Evolutionary conservation across 2,888 invertebrate genomes (phyloP).

Genomic region (Drosophila prostipennis): DNA sequence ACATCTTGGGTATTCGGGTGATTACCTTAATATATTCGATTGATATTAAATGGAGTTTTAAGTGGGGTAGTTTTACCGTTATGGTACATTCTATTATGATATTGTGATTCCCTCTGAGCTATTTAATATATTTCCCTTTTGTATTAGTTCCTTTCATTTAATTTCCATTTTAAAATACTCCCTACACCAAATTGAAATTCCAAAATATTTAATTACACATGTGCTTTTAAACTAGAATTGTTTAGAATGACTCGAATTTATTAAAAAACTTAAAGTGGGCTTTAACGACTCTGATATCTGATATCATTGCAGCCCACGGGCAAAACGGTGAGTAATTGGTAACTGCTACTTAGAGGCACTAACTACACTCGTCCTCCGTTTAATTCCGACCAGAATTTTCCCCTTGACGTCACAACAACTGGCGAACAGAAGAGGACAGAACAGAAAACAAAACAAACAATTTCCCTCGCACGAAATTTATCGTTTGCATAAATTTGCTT

Average conservation of each 20-base stretch:
- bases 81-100: too few species aligned
- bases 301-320: conserved; percentile 9
- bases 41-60: not conserved
- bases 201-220: not conserved
- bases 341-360: conserved; percentile 66
- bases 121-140: too few species aligned
- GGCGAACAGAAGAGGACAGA: conserved; percentile 34
- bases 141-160: too few species aligned
- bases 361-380: conserved; percentile 53
- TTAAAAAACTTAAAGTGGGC: not conserved
- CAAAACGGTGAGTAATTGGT: conserved; percentile 40
- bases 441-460: conserved; percentile 73
- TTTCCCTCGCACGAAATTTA: conserved; percentile 80
- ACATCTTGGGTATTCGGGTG: not conserved
- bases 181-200: too few species aligned
- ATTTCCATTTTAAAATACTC: not conserved
- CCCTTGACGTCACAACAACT: conserved; percentile 41
- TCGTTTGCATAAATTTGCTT: conserved; percentile 83
- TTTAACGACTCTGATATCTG: conserved; percentile 13
- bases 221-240: not conserved
- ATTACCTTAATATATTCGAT: not conserved
- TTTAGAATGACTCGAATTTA: too few species aligned
- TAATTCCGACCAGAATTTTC: conserved; percentile 16
- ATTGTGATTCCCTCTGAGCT: too few species aligned
- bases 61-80: too few species aligned